Evolutionary conservation across 2,888 invertebrate genomes (phyloP), one percentile per base, ranked within the genome.

Genomic region (Phasia obesa): DNA sequence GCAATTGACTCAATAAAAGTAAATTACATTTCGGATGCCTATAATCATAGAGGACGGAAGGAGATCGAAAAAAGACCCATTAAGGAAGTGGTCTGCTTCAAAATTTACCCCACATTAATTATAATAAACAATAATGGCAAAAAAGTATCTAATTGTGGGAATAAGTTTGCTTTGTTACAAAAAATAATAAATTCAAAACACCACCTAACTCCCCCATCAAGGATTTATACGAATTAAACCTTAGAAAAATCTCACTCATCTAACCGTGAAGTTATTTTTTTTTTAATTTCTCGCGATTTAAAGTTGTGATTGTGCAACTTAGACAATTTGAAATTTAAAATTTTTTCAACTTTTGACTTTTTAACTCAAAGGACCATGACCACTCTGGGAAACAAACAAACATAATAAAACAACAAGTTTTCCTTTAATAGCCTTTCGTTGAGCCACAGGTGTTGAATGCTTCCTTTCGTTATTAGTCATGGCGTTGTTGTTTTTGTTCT

Each of bases 391-490:
- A 80, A 25, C 49, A 53, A 27, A 38, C 5, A 62, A 31, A 21
- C 9, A 59, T 47, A 49, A 49, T 13, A 1, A 60, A 21, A 35
- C 42, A 31, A 62, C 25, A 27, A 44, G 17, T 21, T 49, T 64
- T 53, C n/a, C n/a, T n/a, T n/a, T 13, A 23, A 57, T 64, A 59
- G 65, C 62, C 70, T 64, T 51, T 47, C 2, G 4, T 23, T 5
- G 38, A 17, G 80, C 69, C 57, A 74, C 80, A 80, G 69, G 74
- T 81, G 75, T 75, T 44, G 15, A 15, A 4, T 51, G 35, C 17
- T 47, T n/a, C 27, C 19, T 21, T 49, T 38, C 13, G 4, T 38
- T 38, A 38, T 9, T 38, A 38, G 38, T 9, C 13, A 38, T 11
- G 6, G 27, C 13, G 35, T 27, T 44, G 35, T 27, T 27, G 27